Base-by-base conservation (phyloP, 2,113 vertebrate species). In the Stercorarius parasiticus region DNA sequence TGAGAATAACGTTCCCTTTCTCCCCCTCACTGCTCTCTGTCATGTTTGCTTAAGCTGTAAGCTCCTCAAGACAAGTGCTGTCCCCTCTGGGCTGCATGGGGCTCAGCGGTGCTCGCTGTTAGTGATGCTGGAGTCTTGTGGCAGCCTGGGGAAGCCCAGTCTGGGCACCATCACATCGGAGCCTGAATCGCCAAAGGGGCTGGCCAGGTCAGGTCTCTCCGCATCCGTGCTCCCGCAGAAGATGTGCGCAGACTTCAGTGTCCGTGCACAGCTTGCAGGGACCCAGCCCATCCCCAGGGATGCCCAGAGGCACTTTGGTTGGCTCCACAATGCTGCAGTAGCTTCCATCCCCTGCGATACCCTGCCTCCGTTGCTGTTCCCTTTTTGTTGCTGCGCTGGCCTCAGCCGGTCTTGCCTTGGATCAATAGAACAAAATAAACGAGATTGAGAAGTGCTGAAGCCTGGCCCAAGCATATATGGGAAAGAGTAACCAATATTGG, bases 141-240 rank as follows among this genome's bases (percentile, higher is more conserved):
- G 72, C 61, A 95, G 76, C 73, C 38, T 27, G 58, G 50, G 53
- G 65, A 90, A 84, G 61, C 76, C 62, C 74, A 34, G 71, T 5
- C 11, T 9, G 14, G n/a, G 50, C 40, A 55, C 19, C 20, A 4
- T 73, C 36, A 11, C 0, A 1, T 15, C 56, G 30, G 55, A 82
- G 34, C 21, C 36, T 50, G 52, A 62, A n/a, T 27, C 0, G 7
- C 30, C 43, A 47, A 0, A 0, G 50, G 64, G 27, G 13, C 13
- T 71, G 61, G 27, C 65, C 72, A 45, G 76, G 34, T 69, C 49
- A 15, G 27, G 43, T 52, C 80, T 86, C 36, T 71, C 79, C 0
- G 0, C 58, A 10, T 62, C 78, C 0, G 0, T 55, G 45, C 65
- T 90, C 3, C 0, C 0, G 0, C 34, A 21, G 29, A 20, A 15